phyloP scores from a whole-genome alignment of 1,140 invertebrate species.

The Drosophila miranda region DNA sequence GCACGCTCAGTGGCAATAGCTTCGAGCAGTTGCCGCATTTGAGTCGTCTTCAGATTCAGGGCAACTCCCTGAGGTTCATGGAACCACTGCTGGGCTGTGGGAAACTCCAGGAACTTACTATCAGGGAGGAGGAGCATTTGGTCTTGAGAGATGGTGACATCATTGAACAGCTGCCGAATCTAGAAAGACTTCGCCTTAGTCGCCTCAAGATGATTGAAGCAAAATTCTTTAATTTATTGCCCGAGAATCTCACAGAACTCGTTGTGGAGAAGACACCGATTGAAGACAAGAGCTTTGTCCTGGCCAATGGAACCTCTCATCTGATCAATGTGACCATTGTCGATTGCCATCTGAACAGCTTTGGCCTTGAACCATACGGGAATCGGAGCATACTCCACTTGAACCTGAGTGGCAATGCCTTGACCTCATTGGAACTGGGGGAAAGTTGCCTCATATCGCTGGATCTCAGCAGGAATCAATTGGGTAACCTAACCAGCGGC shows the following conservation, averaged over 20 bases:
- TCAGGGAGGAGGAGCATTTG: constrained; percentile 41
- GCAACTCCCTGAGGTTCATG: constrained; percentile 43
- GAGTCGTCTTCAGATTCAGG: constrained; percentile 25
- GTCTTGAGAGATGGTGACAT: constrained; percentile 3
- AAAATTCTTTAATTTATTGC: constrained; percentile 13
- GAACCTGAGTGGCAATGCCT: constrained; percentile 61
- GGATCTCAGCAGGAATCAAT: constrained; percentile 64
- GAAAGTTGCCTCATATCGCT: constrained; percentile 31
- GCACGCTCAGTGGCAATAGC: constrained; percentile 26
- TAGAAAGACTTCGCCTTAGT: constrained; percentile 27
- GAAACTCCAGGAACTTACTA: constrained; percentile 16
- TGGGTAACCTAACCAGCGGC: constrained; percentile 35
- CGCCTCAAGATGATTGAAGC: constrained; percentile 27
- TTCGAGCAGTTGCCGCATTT: constrained; percentile 56
- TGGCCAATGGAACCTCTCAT: constrained; percentile 25
- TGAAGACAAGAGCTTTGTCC: neutral
- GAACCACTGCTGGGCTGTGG: constrained; percentile 10
- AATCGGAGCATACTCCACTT: constrained; percentile 20
- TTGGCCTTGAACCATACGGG: constrained; percentile 19
- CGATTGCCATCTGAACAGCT: constrained; percentile 42
- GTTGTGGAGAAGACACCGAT: constrained; percentile 27
- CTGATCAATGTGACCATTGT: constrained; percentile 49
- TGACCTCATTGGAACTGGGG: constrained; percentile 33
- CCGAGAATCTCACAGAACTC: constrained; percentile 24
- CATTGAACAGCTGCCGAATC: constrained; percentile 1